phyloP scores from a whole-genome alignment of 2,113 vertebrate species.

The Dipodomys ordii region DNA sequence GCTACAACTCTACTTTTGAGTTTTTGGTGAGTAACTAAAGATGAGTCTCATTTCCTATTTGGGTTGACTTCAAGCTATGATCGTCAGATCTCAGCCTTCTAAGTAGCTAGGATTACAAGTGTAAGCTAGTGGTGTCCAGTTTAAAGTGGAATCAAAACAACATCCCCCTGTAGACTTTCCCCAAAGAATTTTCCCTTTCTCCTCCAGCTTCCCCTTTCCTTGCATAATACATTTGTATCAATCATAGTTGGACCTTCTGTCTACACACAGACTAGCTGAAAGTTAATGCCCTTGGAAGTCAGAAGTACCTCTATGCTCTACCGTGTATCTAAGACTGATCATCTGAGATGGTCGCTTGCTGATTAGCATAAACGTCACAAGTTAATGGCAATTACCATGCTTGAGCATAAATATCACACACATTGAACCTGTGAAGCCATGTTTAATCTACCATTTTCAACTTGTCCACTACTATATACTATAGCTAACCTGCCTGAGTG shows the following conservation, averaged over 20 bases:
- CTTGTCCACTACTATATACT: background rate
- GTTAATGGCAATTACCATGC: background rate
- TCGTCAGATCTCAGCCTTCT: too few relatives aligned
- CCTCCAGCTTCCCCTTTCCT: background rate
- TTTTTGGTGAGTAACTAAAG: too few relatives aligned
- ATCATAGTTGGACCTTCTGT: background rate
- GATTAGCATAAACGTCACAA: background rate
- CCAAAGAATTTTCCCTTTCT: conserved; percentile 25
- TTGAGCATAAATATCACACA: background rate
- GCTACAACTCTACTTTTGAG: too few relatives aligned
- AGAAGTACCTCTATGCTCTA: conserved; percentile 11
- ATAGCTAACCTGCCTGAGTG: background rate
- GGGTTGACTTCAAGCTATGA: too few relatives aligned
- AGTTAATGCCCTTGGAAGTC: background rate
- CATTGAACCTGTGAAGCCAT: background rate
- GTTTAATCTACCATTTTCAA: conserved; percentile 30
- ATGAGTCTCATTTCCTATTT: too few relatives aligned
- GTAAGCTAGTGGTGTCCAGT: too few relatives aligned
- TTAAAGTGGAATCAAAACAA: background rate
- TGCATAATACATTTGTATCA: background rate
- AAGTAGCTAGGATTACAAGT: too few relatives aligned
- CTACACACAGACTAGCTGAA: background rate
- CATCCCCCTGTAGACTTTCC: background rate
- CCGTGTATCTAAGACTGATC: background rate
- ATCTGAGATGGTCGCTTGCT: background rate